Base-by-base conservation (phyloP, 2,113 vertebrate species). In the Eulacestoma nigropectus region DNA sequence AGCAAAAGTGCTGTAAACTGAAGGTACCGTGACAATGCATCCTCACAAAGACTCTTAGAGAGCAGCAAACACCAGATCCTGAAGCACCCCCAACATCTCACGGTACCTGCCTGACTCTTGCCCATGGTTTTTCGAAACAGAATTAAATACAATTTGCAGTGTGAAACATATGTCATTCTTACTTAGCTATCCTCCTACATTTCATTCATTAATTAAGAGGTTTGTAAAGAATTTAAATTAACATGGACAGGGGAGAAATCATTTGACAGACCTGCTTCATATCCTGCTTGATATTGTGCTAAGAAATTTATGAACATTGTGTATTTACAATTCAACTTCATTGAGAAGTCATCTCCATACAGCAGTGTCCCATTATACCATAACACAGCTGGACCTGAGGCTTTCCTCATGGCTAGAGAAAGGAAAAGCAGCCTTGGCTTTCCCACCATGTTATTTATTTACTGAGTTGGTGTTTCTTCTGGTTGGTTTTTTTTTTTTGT, bases 181-280 rank as follows among this genome's bases (percentile, higher is more conserved):
- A 90, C 92, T 97, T 90, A 95, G 86, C 50, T 86, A 94, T 87
- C 96, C 90, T 94, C 94, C 78, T 69, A 83, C 83, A 87, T 84
- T 94, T 94, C 89, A 89, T 92, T 97, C 89, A 92, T 96, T 96
- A 97, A 97, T 96, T 96, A 97, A 95, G 96, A 93, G 89, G 89
- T 95, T 97, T 96, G 93, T 88, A 89, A 91, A 96, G 95, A 94
- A 93, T 91, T 95, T 89, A 96, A 96, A 97, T 91, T 74, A 94
- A 87, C 91, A 83, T 4, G 76, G 95, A 95, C 3, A 86, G 70
- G 77, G 95, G 77, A 88, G 95, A 93, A 96, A 95, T 87, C 69
- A 62, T 84, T 84, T 95, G 94, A 97, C 88, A 97, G 89, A 85
- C 50, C 80, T 93, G 82, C 87, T 96, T 95, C 92, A 93, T 84